These are phyloP conservation scores for Tilapia sparmanii DNA, from an alignment of 2,113 vertebrate genomes.

Conservation along the genomic window DNA sequence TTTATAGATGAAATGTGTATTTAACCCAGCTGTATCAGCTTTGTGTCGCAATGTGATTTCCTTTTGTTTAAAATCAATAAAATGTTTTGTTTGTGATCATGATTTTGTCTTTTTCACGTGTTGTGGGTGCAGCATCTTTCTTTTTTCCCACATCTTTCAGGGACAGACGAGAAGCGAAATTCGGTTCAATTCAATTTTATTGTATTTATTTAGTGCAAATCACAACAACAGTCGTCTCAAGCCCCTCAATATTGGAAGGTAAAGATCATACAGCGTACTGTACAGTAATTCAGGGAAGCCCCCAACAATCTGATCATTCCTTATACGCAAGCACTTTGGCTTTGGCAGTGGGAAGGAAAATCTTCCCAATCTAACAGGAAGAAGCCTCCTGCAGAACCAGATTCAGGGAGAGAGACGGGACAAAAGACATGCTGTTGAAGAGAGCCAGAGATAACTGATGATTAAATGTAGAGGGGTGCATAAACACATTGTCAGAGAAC, in stretches of 20 bases:
- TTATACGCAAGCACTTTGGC: fast-evolving
- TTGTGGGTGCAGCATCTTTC: fast-evolving
- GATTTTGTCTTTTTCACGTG: neutral
- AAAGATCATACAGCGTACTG: fast-evolving
- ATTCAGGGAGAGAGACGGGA: neutral
- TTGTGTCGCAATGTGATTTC: neutral
- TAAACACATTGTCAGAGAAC: neutral
- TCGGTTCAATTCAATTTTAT: fast-evolving
- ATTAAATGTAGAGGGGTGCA: neutral
- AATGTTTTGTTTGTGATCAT: neutral
- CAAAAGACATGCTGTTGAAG: neutral
- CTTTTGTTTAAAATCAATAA: neutral
- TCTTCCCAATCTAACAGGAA: neutral
- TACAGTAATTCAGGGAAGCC: neutral
- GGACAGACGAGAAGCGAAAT: fast-evolving
- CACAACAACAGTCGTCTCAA: neutral
- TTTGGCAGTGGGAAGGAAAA: neutral
- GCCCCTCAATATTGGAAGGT: neutral
- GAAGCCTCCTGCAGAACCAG: neutral
- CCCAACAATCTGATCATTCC: fast-evolving
- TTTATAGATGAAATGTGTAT: neutral
- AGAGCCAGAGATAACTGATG: neutral
- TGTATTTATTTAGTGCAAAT: neutral
- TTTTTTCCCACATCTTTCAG: neutral
- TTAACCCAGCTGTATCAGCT: neutral